phyloP scores from a whole-genome alignment of 2,797 vertebrate species.

The Aotus griseimembra region DNA sequence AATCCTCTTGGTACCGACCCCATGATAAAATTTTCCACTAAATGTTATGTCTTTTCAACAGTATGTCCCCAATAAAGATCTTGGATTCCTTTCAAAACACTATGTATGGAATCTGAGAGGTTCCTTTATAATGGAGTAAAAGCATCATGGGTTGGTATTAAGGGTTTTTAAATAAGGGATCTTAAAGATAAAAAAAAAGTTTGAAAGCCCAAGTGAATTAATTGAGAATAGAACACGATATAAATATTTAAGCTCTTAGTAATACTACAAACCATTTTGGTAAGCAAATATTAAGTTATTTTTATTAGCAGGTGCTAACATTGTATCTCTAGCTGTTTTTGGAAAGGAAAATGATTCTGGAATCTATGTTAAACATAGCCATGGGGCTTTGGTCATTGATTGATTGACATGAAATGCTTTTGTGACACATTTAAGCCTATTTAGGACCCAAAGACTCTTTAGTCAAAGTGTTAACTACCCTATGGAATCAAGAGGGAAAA shows the following conservation, averaged over 20 bases:
- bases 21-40: background rate
- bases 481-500: background rate
- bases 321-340: conserved; percentile 12
- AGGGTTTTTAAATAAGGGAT: conserved; percentile 27
- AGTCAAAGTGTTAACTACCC: conserved; percentile 3
- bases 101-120: background rate
- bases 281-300: conserved; percentile 44
- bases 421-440: background rate
- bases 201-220: conserved; percentile 40
- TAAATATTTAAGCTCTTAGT: conserved; percentile 54
- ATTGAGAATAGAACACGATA: conserved; percentile 19
- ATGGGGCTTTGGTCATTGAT: background rate
- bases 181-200: background rate
- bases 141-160: background rate
- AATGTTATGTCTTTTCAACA: conserved; percentile 19
- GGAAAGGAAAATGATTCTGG: conserved; percentile 13
- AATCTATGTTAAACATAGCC: conserved; percentile 25
- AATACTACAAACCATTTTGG: conserved; percentile 32
- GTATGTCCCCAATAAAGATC: background rate
- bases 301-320: conserved; percentile 61
- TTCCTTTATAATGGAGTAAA: conserved; percentile 16
- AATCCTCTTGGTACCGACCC: background rate
- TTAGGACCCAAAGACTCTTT: background rate
- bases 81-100: conserved; percentile 24
- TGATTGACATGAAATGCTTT: conserved; percentile 32